These are phyloP conservation scores for Parascotia fuliginaria DNA, from an alignment of 2,888 invertebrate genomes.

Conservation along the genomic window DNA sequence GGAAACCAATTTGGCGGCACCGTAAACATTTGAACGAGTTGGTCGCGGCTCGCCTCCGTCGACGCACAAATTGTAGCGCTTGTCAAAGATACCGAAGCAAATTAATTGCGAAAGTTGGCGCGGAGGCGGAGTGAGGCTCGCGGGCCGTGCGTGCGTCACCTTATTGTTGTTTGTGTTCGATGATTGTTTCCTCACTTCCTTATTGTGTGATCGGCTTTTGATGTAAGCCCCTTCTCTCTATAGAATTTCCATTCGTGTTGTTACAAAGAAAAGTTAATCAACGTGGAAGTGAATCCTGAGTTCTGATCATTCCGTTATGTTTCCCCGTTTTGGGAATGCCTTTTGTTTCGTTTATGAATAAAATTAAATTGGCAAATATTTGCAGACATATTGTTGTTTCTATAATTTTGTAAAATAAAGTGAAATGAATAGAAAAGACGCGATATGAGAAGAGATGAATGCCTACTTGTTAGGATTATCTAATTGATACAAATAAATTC, in stretches of 20 bases:
- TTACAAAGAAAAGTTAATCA: constrained; percentile 48
- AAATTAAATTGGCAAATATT: constrained; percentile 29
- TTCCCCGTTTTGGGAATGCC: constrained; percentile 33
- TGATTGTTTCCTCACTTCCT: constrained; percentile 44
- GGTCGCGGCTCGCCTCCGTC: constrained; percentile 7
- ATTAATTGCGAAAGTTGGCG: constrained; percentile 48
- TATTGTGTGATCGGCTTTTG: constrained; percentile 46
- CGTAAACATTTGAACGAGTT: constrained; percentile 36
- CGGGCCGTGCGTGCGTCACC: constrained; percentile 22
- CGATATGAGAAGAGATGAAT: too few species aligned
- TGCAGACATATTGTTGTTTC: constrained; percentile 12
- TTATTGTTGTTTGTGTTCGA: constrained; percentile 38
- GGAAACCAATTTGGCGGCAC: constrained; percentile 39
- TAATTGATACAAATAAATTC: too few species aligned
- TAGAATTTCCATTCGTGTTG: constrained; percentile 41
- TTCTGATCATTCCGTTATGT: constrained; percentile 38
- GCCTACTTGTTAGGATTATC: too few species aligned
- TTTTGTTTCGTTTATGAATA: constrained; percentile 33
- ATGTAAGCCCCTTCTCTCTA: constrained; percentile 27
- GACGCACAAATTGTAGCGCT: constrained; percentile 13
- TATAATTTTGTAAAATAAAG: too few species aligned
- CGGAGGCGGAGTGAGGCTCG: constrained; percentile 7
- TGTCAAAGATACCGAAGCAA: constrained; percentile 31
- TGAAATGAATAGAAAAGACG: too few species aligned
- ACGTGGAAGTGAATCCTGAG: constrained; percentile 29